Evolutionary conservation across 2,113 vertebrate genomes (phyloP), one percentile per base, ranked within the genome.

Genomic region (Alectura lathami): DNA sequence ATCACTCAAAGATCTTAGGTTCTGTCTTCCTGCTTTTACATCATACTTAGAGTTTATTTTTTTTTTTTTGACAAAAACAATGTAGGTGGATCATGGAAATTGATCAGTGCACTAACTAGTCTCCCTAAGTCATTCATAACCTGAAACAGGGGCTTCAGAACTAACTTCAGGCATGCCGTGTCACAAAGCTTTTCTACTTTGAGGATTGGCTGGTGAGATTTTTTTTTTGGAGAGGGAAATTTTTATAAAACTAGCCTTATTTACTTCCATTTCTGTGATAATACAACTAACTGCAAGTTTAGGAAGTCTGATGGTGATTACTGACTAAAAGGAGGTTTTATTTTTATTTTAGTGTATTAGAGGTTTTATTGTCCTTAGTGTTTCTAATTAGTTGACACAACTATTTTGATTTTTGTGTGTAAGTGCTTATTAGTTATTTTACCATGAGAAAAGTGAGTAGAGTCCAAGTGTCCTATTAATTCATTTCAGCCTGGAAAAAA

Each of bases 391-490:
- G 88, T 96, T 97, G 97, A 85, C 59, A 86, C 74, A 96, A 95
- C 83, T 95, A 80, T 97, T 96, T 96, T 91, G 86, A 86, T 93
- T 96, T 96, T 83, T 76, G 56, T 92, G 38, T 84, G 22, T 57
- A 90, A 86, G 60, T 87, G 66, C 72, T 93, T 95, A 90, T 83
- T 97, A 97, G 96, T 98, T 97, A 97, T 96, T 96, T 86, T 94
- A 96, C 92, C 91, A 68, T 9, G 56, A 96, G 96, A 96, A 96
- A 95, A 97, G 91, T 56, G 80, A 96, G 64, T 88, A 88, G 91
- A 91, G 96, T 97, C 97, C 96, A 96, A 97, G 56, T 93, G 70
- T 97, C 92, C 96, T 96, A 94, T 97, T 96, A 98, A 97, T 98
- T 97, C 76, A 93, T 97, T 97, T 96, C 83, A 98, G 90, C 87